These are phyloP conservation scores for Chelonia mydas DNA, from an alignment of 2,797 vertebrate species.

Conservation along the genomic window DNA sequence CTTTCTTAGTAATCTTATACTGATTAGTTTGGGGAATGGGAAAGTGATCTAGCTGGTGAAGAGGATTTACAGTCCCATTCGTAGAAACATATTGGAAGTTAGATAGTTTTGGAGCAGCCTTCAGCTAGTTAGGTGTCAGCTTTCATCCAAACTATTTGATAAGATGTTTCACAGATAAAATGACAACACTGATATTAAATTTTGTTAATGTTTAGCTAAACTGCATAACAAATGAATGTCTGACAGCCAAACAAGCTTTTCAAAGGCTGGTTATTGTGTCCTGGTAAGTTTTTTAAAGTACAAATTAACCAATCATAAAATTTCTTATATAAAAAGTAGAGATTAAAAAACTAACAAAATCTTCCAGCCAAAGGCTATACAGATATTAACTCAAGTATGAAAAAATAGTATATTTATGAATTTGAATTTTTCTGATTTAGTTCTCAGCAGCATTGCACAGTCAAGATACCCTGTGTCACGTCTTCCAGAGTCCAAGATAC, in stretches of 20 bases:
- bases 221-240: constrained; percentile 49
- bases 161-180: constrained; percentile 22
- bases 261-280: constrained; percentile 38
- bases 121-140: constrained; percentile 1
- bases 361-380: constrained; percentile 11
- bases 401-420: neutral
- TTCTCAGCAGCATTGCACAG: constrained; percentile 37
- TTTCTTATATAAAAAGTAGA: constrained; percentile 35
- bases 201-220: constrained; percentile 63
- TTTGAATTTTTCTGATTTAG: constrained; percentile 17
- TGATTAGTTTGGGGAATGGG: neutral
- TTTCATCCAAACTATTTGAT: constrained; percentile 38
- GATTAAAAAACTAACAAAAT: constrained; percentile 47
- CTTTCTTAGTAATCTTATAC: neutral
- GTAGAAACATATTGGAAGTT: neutral
- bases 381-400: constrained; percentile 14
- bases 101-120: neutral
- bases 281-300: constrained; percentile 21
- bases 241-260: constrained; percentile 17
- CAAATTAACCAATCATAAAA: constrained; percentile 58
- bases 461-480: neutral
- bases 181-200: constrained; percentile 27
- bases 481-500: constrained; percentile 8
- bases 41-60: neutral
- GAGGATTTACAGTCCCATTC: neutral